Conservation (phyloP, 2,113 vertebrate genomes). For the Sitta europaea region DNA sequence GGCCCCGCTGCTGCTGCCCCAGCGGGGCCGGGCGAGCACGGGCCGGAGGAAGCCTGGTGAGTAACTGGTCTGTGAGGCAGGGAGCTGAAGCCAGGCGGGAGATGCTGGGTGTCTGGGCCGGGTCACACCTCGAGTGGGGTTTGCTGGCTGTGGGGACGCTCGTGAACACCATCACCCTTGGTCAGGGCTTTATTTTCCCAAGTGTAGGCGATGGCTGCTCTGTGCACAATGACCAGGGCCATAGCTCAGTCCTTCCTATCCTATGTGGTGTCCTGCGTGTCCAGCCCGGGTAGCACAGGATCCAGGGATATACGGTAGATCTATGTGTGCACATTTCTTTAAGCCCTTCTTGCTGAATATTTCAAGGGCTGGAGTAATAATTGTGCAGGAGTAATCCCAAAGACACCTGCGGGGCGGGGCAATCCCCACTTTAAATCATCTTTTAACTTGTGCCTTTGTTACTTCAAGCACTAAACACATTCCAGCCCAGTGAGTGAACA, state of each 20-base stretch:
- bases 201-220: accelerated
- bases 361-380: neutral
- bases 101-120: accelerated
- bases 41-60: too few relatives aligned
- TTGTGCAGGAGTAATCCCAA: neutral
- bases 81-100: neutral
- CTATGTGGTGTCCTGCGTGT: neutral
- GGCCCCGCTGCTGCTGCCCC: neutral
- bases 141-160: neutral
- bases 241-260: neutral
- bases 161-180: accelerated
- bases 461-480: neutral
- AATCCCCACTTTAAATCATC: neutral
- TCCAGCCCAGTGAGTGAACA: accelerated
- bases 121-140: too few relatives aligned
- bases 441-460: neutral
- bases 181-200: neutral
- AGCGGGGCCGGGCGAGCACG: neutral
- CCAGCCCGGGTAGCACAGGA: accelerated
- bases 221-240: too few relatives aligned
- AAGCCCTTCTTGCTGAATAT: neutral
- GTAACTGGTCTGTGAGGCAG: accelerated
- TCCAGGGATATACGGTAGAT: accelerated
- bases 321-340: neutral
- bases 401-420: accelerated